phyloP scores from a whole-genome alignment of 1,140 invertebrate species.

The Pogonomyrmex californicus region DNA sequence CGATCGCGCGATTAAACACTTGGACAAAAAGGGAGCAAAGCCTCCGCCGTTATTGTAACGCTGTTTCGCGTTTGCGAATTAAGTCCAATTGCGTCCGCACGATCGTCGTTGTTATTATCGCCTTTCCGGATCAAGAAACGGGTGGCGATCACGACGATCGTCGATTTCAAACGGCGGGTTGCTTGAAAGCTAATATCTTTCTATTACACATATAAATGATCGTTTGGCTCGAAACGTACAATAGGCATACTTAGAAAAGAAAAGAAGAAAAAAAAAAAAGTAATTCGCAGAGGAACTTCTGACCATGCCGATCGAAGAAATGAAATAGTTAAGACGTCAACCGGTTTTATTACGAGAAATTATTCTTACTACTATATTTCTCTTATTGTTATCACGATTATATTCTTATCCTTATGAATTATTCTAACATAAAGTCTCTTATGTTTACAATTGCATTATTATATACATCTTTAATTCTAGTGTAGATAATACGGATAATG shows the following conservation, averaged over 20 bases:
- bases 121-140: neutral
- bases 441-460: conserved; percentile 80
- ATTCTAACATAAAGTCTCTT: conserved; percentile 79
- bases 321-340: conserved; percentile 70
- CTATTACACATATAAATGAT: conserved; percentile 64
- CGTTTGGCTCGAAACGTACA: conserved; percentile 78
- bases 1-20: conserved; percentile 46
- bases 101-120: conserved; percentile 38
- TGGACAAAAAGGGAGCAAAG: conserved; percentile 24
- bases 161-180: neutral
- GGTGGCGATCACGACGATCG: neutral
- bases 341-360: conserved; percentile 78
- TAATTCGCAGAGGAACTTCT: conserved; percentile 46
- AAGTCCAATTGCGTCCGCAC: conserved; percentile 34
- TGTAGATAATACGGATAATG: conserved; percentile 84
- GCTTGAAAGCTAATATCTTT: conserved; percentile 56
- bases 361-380: conserved; percentile 78
- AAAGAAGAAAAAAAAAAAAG: conserved; percentile 52
- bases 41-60: neutral
- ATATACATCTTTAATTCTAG: conserved; percentile 84
- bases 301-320: conserved; percentile 68
- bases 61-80: conserved; percentile 27
- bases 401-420: conserved; percentile 80
- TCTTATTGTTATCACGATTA: conserved; percentile 82
- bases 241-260: conserved; percentile 70